phyloP scores from a whole-genome alignment of 2,888 invertebrate genomes.

The Glyphotaelius pellucidus region DNA sequence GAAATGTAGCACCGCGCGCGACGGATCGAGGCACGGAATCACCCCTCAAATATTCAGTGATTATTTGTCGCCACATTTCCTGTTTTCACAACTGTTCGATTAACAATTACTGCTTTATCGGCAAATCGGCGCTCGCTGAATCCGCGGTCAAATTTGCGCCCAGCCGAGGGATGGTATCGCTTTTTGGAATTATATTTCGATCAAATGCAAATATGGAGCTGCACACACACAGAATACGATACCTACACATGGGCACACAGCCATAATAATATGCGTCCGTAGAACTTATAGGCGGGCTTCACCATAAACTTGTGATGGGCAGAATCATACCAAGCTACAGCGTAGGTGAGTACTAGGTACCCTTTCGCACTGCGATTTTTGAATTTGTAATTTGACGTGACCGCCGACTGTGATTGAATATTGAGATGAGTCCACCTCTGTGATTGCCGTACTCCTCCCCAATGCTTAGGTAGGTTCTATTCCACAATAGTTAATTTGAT shows the following conservation, averaged over 20 bases:
- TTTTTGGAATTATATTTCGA: conserved; percentile 49
- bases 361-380: background rate
- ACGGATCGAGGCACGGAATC: background rate
- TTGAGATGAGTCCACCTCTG: background rate
- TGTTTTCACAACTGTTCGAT: conserved; percentile 48
- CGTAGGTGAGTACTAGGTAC: background rate
- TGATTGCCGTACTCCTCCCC: background rate
- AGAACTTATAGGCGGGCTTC: background rate
- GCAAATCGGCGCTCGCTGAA: conserved; percentile 44
- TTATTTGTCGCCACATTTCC: conserved; percentile 51
- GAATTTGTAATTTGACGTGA: background rate
- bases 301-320: conserved; percentile 2
- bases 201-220: conserved; percentile 53
- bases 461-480: background rate
- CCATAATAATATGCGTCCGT: background rate
- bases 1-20: background rate
- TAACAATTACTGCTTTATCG: conserved; percentile 50
- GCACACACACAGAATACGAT: background rate
- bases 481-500: background rate
- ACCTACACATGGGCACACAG: background rate
- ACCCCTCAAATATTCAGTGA: conserved; percentile 44
- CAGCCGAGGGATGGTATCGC: conserved; percentile 8
- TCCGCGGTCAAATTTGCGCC: conserved; percentile 51
- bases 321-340: background rate
- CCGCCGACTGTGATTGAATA: background rate